Evolutionary conservation across 2,113 vertebrate species (phyloP), one percentile per base, ranked within the genome.

Genomic region (Laticauda laticaudata): DNA sequence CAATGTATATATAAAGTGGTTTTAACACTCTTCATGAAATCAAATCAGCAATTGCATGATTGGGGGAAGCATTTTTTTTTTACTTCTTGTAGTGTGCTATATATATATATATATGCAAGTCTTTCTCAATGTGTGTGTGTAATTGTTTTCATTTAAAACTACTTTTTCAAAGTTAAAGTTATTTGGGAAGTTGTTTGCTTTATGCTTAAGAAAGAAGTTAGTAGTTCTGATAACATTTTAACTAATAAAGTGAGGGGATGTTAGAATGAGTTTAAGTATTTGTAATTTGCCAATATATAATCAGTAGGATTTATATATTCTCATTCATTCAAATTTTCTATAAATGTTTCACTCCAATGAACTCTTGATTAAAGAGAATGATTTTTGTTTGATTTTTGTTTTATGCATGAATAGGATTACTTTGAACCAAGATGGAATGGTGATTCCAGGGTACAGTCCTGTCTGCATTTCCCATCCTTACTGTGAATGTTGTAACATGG

Each of bases 171-270:
- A 21, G 91, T 24, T 92, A 54, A 51, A 51, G 48, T 51, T 69
- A 54, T 95, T 94, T 93, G 48, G 29, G 69, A 95, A 61, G 18
- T 90, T 91, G 20, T 93, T 93, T 61, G 21, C 15, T 61, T 39
- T 57, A 55, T 91, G 85, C 48, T 55, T n/a, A 24, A 59, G 11
- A 56, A 24, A 59, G 8, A 61, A 54, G 48, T 91, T 59, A 81
- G 14, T 93, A 86, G 61, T 0, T 90, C 26, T 92, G 54, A 51
- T 89, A 94, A 87, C 18, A 55, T 75, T 94, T 92, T 91, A 94
- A 94, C 92, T 93, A 92, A 18, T 92, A 81, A 86, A 34, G 21
- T 91, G 43, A 69, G 69, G 61, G 88, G 20, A 88, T 69, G 18
- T 75, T 89, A 5, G 20, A 90, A 45, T 45, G 90, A 92, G 48